These are phyloP conservation scores for Argyrosomus regius DNA, from an alignment of 2,797 vertebrate genomes.

Conservation along the genomic window DNA sequence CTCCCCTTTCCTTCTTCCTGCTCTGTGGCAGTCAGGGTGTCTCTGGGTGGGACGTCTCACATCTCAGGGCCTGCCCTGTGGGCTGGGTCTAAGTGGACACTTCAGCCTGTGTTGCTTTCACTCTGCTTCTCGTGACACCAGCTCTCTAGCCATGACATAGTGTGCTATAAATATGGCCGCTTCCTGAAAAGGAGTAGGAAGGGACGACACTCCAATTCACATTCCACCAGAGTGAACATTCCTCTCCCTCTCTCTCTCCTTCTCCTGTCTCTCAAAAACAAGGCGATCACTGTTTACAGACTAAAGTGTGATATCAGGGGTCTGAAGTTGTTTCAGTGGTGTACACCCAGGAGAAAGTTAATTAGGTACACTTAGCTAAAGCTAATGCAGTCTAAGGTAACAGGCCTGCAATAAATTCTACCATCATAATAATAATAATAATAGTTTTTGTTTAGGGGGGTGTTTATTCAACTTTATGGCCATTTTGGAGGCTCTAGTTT, in stretches of 20 bases:
- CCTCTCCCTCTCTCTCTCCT: constrained; percentile 32
- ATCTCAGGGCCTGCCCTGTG: constrained; percentile 57
- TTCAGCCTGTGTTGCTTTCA: constrained; percentile 46
- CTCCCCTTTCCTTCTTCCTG: constrained; percentile 54
- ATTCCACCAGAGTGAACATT: constrained; percentile 76
- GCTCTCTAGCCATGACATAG: constrained; percentile 65
- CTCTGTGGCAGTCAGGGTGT: constrained; percentile 58
- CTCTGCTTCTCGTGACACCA: constrained; percentile 53
- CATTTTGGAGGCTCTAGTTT: constrained; percentile 15
- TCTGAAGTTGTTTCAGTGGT: constrained; percentile 22
- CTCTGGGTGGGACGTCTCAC: constrained; percentile 46
- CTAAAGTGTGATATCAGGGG: constrained; percentile 15
- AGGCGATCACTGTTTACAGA: constrained; percentile 57
- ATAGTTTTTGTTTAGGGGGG: constrained; percentile 2
- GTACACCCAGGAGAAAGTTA: constrained; percentile 13
- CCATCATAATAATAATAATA: not conserved
- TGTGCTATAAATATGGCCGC: constrained; percentile 82
- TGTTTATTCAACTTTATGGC: constrained; percentile 1
- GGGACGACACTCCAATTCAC: constrained; percentile 56
- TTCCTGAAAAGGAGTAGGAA: constrained; percentile 77
- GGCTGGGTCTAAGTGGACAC: constrained; percentile 60
- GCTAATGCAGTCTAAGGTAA: constrained; percentile 21
- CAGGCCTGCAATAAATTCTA: constrained; percentile 6
- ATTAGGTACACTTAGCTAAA: constrained; percentile 2
- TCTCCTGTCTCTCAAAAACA: constrained; percentile 51